Percentiles rank a stretch among this genome's conserved stretches.
These are phyloP conservation scores for Drosophila pseudotalamancana DNA, from an alignment of 2,888 invertebrate species.

Conservation along the genomic window DNA sequence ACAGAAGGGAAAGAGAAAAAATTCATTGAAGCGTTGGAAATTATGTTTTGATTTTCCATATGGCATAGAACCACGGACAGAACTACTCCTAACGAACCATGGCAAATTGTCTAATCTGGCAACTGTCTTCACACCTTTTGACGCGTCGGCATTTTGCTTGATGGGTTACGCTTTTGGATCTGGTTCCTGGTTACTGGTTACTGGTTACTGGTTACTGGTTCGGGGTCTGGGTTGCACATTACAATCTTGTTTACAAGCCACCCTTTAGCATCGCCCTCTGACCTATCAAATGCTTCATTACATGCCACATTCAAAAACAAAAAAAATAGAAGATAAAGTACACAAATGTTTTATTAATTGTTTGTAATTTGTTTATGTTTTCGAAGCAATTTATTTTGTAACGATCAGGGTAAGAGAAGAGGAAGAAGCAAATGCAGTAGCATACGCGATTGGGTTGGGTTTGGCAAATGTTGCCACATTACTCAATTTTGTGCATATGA, in stretches of 20 bases:
- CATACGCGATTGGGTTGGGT: slow-evolving; percentile 11
- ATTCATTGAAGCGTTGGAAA: slow-evolving; percentile 67
- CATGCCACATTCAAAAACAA: slow-evolving; percentile 32
- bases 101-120: slow-evolving; percentile 71
- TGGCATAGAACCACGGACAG: slow-evolving; percentile 26
- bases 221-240: slow-evolving; percentile 25
- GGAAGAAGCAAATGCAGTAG: too few relatives aligned
- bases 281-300: slow-evolving; percentile 53
- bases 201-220: slow-evolving; percentile 12
- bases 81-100: slow-evolving; percentile 70
- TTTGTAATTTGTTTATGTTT: slow-evolving; percentile 73
- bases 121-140: slow-evolving; percentile 75
- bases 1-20: neutral
- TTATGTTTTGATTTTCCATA: slow-evolving; percentile 75
- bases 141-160: slow-evolving; percentile 34
- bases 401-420: slow-evolving; percentile 32
- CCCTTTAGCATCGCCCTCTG: slow-evolving; percentile 32
- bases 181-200: neutral
- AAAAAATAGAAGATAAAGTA: slow-evolving; percentile 5
- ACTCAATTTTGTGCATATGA: slow-evolving; percentile 16
- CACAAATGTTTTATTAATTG: slow-evolving; percentile 67
- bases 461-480: slow-evolving; percentile 21
- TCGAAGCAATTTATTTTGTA: slow-evolving; percentile 59
- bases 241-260: slow-evolving; percentile 60
- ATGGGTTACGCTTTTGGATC: slow-evolving; percentile 17